A percentile compares a stretch with the other conserved stretches of the same genome.
Conservation (phyloP, 1,140 invertebrate species). For the Lordiphosa collinella region DNA sequence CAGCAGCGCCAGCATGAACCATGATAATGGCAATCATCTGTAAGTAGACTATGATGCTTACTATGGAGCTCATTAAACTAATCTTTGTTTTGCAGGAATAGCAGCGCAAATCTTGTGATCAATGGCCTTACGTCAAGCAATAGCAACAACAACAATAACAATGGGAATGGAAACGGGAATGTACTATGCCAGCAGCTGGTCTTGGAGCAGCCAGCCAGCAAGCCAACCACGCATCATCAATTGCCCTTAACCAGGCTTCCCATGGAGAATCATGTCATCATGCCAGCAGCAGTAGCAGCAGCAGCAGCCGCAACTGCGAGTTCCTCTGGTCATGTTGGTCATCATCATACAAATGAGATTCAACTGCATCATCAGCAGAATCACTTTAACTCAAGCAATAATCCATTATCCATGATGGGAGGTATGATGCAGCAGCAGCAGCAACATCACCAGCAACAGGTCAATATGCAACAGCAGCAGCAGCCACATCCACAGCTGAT, state of each 20-base stretch:
- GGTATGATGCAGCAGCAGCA: constrained; percentile 68
- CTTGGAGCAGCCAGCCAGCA: constrained; percentile 22
- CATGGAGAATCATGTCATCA: constrained; percentile 21
- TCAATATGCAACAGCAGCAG: constrained; percentile 36
- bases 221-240: constrained; percentile 20
- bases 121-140: constrained; percentile 78
- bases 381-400: constrained; percentile 61
- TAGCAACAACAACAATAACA: constrained; percentile 58
- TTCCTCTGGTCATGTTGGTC: constrained; percentile 20
- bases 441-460: constrained; percentile 33
- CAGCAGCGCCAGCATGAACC: constrained; percentile 55
- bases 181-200: constrained; percentile 30
- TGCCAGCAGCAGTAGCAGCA: background rate
- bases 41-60: too few species aligned
- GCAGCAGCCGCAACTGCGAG: constrained; percentile 15
- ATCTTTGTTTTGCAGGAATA: constrained; percentile 25
- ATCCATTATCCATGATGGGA: constrained; percentile 68
- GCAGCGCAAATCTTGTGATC: constrained; percentile 66
- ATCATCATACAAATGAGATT: constrained; percentile 45
- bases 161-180: constrained; percentile 34
- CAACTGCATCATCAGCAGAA: constrained; percentile 55
- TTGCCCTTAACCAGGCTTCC: constrained; percentile 33
- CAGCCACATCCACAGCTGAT: constrained; percentile 25
- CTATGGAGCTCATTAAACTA: background rate
- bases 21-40: constrained; percentile 58